Evolutionary conservation across 2,797 vertebrate genomes (phyloP).

Genomic region (Etheostoma nigrum): DNA sequence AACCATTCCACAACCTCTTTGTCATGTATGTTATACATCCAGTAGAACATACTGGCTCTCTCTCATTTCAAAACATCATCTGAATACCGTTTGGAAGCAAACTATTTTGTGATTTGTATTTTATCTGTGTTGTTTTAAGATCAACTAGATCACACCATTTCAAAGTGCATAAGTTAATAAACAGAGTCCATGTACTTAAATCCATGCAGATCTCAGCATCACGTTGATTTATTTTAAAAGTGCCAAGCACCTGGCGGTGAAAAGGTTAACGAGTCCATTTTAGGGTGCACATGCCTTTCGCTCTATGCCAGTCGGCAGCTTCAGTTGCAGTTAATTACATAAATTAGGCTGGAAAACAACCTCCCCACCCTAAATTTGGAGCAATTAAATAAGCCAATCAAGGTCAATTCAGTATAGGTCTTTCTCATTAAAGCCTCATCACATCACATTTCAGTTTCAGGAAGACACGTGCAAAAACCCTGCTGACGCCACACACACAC

Average conservation of each 20-base stretch:
- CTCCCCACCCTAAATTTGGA: constrained; percentile 23
- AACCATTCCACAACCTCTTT: too few species aligned
- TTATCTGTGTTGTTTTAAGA: background rate
- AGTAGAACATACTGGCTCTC: background rate
- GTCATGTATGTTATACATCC: too few species aligned
- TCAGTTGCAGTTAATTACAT: constrained; percentile 5
- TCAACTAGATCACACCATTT: background rate
- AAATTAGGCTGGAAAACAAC: constrained; percentile 32
- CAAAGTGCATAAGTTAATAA: background rate
- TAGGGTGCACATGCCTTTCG: background rate
- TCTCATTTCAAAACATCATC: background rate
- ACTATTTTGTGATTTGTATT: background rate
- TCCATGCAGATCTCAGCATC: background rate
- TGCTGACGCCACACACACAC: background rate
- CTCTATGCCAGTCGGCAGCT: background rate
- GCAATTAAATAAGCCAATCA: constrained; percentile 41
- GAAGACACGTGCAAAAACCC: constrained; percentile 9
- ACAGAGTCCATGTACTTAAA: background rate
- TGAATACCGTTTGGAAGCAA: background rate
- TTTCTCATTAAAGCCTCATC: constrained; percentile 44
- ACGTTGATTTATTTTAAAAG: background rate
- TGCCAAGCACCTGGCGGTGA: background rate
- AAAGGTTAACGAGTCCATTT: background rate
- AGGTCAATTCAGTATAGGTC: constrained; percentile 37
- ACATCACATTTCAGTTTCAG: constrained; percentile 24